Evolutionary conservation across 2,888 invertebrate genomes (phyloP), one percentile per base, ranked within the genome.

Genomic region (Phyto melanocephala): DNA sequence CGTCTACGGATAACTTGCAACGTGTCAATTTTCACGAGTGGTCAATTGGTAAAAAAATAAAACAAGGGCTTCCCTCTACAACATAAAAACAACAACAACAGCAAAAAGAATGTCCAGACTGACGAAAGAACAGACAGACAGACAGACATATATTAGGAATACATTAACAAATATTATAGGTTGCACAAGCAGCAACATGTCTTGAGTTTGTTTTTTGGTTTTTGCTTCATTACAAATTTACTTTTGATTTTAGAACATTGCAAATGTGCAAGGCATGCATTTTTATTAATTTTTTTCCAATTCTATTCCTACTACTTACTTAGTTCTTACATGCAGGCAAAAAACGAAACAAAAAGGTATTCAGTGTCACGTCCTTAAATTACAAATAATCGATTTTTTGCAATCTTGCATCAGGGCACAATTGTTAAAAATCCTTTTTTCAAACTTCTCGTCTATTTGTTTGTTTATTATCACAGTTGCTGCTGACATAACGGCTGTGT

Each of bases 291-390:
- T 22, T 5, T 42, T 70, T 58, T 28, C 28, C 28, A 28, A 28
- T 28, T 28, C 28, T 6, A n/a, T 11, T 47, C 47, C 8, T 35
- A 40, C 37, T 50, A 50, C 7, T 40, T 50, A 15, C 52, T 2
- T 15, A 37, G 11, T 50, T 28, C 28, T 28, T 3, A 28, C 6
- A 62, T 42, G 28, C 15, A 40, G 35, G 35, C 10, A 24, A 35
- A 54, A 40, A n/a, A n/a, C n/a, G n/a, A n/a, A n/a, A n/a, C n/a
- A n/a, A 52, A 63, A 67, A 79, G 75, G 80, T 85, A 84, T 85
- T 86, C 85, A 87, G 85, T 87, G 89, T 88, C 89, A 89, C 88
- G 89, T 89, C 90, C 90, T 89, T 87, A 88, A 88, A 87, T 88
- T 88, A 88, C 89, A 88, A 40, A 83, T 83, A 85, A 86, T 86